phyloP scores from a whole-genome alignment of 2,797 vertebrate species.

The Chiroxiphia lanceolata region DNA sequence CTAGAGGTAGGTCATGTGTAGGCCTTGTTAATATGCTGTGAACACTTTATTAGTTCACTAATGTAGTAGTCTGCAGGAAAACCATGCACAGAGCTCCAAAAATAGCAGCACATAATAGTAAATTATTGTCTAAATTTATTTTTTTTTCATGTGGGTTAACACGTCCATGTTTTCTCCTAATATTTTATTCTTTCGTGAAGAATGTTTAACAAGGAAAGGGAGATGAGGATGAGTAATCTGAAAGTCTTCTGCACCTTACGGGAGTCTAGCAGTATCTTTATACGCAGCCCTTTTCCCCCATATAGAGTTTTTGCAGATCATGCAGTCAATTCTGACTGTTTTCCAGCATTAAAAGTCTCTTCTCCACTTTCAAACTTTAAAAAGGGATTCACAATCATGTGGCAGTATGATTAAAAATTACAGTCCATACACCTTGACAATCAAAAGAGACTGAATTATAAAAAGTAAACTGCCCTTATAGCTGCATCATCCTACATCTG shows the following conservation, averaged over 20 bases:
- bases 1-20: constrained; percentile 71
- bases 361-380: constrained; percentile 66
- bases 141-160: constrained; percentile 72
- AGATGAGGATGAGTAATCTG: constrained; percentile 43
- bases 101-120: constrained; percentile 76
- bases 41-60: constrained; percentile 43
- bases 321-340: constrained; percentile 70
- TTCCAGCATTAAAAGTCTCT: constrained; percentile 72
- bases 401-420: constrained; percentile 75
- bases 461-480: constrained; percentile 74
- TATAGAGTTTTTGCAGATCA: constrained; percentile 74
- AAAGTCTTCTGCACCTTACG: constrained; percentile 63
- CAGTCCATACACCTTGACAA: constrained; percentile 74
- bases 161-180: constrained; percentile 62
- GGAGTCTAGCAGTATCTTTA: constrained; percentile 62
- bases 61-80: constrained; percentile 30
- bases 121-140: constrained; percentile 74
- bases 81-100: constrained; percentile 68
- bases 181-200: constrained; percentile 61
- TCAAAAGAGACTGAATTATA: constrained; percentile 74
- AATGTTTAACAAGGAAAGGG: constrained; percentile 69
- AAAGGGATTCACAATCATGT: constrained; percentile 73
- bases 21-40: constrained; percentile 62
- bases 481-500: constrained; percentile 62
- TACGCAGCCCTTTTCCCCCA: constrained; percentile 73